These are phyloP conservation scores for Leucopsar rothschildi DNA, from an alignment of 2,113 vertebrate genomes.

Conservation along the genomic window DNA sequence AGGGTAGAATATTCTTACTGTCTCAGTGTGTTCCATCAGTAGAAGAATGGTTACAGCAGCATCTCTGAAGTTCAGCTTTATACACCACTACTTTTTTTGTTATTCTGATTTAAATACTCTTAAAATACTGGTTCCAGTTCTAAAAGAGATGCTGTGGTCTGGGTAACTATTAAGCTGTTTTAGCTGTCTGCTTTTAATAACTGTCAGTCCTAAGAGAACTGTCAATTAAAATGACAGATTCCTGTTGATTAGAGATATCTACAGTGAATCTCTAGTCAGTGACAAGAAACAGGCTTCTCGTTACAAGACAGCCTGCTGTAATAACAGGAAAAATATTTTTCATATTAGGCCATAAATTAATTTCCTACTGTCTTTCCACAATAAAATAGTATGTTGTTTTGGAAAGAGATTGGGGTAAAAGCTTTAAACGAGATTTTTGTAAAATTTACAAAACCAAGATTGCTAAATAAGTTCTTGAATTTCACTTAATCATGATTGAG, in stretches of 20 bases:
- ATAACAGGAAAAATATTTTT: background rate
- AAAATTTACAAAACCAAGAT: background rate
- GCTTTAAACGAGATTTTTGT: background rate
- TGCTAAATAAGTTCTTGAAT: background rate
- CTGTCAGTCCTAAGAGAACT: background rate
- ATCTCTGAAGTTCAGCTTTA: background rate
- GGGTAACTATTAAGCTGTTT: background rate
- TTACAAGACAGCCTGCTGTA: background rate
- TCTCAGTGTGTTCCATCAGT: background rate
- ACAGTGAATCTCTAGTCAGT: background rate
- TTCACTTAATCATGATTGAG: background rate
- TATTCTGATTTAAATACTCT: background rate
- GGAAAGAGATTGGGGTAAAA: background rate
- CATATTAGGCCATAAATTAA: background rate
- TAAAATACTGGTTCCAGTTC: background rate
- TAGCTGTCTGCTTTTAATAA: conserved; percentile 7
- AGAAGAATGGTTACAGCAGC: background rate
- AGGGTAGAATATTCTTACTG: background rate
- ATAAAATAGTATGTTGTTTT: background rate
- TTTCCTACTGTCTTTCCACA: background rate
- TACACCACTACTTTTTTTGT: background rate
- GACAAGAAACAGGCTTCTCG: background rate
- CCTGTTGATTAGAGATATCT: background rate
- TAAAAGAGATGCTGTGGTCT: background rate
- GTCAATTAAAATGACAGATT: conserved; percentile 7